Base-by-base conservation (phyloP, 1,140 invertebrate genomes). In the Conus betulinus region DNA sequence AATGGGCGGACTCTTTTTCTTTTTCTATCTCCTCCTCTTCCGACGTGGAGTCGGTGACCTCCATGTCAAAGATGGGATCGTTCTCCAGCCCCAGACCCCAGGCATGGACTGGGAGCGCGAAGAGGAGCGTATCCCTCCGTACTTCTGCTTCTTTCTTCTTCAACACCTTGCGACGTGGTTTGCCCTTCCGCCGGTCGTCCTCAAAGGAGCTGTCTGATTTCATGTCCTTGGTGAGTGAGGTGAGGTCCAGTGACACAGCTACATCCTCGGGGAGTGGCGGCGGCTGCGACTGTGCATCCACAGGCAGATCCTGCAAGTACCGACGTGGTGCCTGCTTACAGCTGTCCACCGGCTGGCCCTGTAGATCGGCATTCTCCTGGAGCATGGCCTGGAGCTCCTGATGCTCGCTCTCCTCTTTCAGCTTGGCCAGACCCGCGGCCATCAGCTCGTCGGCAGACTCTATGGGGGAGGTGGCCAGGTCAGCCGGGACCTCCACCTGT, bases 31-130 rank as follows among this genome's bases (percentile, higher is more conserved):
- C 92, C n/a, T 89, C 89, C n/a, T 93, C 92, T 79, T 94, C 94
- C 8, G 91, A 88, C 0, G 93, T 92, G 7, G 92, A 97, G 23
- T 96, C 96, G 1, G 92, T 97, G 23, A 96, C 96, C 87, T 97
- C 97, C 91, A 97, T 94, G 8, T 95, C 93, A 91, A 95, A 95
- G 57, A 95, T 94, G n/a, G 91, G 94, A 5, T 93, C 94, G 0
- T 86, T 84, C 8, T 85, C 53, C 39, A 63, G 84, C 1, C 83
- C 74, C 25, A 88, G 81, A 10, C 76, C 88, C 81, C 89, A 2
- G 89, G 88, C 88, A 90, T 79, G 25, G 90, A 90, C 79, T 87
- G 67, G 17, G 89, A 88, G 53, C 91, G 71, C n/a, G 89, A 87
- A 7, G 89, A 89, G 23, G 82, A 81, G 67, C 88, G 84, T 63